Conservation (phyloP, 2,888 invertebrate species). For the Drosophila planitibia region DNA sequence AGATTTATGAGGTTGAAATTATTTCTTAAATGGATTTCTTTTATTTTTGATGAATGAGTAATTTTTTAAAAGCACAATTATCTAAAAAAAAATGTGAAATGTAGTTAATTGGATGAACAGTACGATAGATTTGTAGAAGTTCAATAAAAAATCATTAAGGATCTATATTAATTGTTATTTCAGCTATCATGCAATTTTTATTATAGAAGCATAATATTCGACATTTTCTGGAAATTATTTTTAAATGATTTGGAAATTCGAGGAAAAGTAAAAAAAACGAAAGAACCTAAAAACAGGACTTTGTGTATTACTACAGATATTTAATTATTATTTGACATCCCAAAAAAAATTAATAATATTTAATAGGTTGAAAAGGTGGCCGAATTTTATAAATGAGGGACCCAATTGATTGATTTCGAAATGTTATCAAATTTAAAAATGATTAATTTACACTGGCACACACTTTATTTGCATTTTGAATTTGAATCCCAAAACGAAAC, state of each 20-base stretch:
- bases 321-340: neutral
- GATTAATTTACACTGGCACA: neutral
- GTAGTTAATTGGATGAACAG: neutral
- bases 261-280: neutral
- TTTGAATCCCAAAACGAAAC: neutral
- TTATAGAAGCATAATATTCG: neutral
- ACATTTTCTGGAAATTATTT: neutral
- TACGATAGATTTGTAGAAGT: neutral
- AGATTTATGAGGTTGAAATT: neutral
- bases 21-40: neutral
- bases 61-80: neutral
- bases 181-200: neutral
- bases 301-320: neutral
- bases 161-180: neutral
- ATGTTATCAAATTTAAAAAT: neutral
- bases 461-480: neutral
- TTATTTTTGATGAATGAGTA: neutral
- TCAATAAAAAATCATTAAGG: neutral
- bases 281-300: neutral
- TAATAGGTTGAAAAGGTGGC: neutral
- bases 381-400: neutral
- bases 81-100: neutral
- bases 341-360: neutral
- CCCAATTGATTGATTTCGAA: neutral
- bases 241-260: neutral